Evolutionary conservation across 1,140 invertebrate species (phyloP).

Genomic region (Diorhabda elongata): DNA sequence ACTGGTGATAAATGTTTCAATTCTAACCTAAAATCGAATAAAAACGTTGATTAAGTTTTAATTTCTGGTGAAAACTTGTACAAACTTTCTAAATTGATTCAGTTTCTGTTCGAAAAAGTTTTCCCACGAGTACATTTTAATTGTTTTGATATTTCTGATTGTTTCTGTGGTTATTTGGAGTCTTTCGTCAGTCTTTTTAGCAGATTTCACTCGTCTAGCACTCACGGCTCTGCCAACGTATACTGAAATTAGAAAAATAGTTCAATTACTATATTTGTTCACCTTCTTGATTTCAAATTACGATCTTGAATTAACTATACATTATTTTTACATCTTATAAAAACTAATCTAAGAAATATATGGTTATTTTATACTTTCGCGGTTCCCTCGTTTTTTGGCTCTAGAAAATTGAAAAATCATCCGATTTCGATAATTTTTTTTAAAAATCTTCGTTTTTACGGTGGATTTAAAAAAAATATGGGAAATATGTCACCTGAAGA

Average conservation of each 20-base stretch:
- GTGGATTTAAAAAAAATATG: no score
- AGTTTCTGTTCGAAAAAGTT: conserved; percentile 70
- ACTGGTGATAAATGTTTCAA: conserved; percentile 32
- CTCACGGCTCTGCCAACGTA: conserved; percentile 32
- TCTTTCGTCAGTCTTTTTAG: conserved; percentile 67
- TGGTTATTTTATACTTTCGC: no score
- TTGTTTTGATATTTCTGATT: conserved; percentile 72
- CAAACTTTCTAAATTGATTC: conserved; percentile 30
- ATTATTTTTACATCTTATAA: no score
- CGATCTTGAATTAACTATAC: no score
- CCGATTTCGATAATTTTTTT: no score
- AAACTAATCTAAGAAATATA: no score
- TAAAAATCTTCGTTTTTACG: no score
- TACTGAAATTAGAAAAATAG: conserved; percentile 26
- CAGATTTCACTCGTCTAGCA: conserved; percentile 25
- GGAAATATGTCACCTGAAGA: no score
- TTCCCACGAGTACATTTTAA: conserved; percentile 90
- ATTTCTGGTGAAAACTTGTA: neutral
- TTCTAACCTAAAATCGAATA: conserved; percentile 19
- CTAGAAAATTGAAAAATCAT: no score
- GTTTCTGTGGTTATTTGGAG: conserved; percentile 82
- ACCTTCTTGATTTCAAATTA: no score
- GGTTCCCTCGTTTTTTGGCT: no score
- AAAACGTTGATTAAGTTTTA: neutral
- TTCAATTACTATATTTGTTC: no score